Base-by-base conservation (phyloP, 2,888 invertebrate genomes). In the Hypselothyrea guttata region DNA sequence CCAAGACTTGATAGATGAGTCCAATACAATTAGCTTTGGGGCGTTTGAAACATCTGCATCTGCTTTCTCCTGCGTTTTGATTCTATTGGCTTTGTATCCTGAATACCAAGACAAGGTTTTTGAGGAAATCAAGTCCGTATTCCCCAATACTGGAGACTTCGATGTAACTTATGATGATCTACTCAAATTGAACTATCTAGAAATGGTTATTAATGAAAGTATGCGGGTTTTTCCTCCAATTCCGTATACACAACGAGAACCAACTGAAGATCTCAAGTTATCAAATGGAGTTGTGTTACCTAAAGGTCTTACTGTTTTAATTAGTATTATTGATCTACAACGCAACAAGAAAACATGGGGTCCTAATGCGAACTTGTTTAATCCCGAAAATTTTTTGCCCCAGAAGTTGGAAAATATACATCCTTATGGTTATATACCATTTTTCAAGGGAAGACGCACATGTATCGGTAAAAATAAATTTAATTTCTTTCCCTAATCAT, bases 381-480 rank as follows among this genome's bases (percentile, higher is more conserved):
- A 89, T 75, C 89, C 89, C 0, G 85, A 88, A 9, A 73, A 89
- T 49, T 89, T 88, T 55, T 52, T 86, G 11, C 88, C 88, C 0
- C 69, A 81, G 1, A 88, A 85, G 44, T 56, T 88, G 16, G 56
- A 67, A 1, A 68, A 56, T 0, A 84, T 82, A 4, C 88, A 89
- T 71, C 75, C 89, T 0, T 88, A 78, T 38, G 79, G 87, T 0
- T 88, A 71, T 46, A 84, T 89, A 52, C 89, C 89, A 0, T 89
- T 89, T 27, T 76, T 84, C 0, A 88, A 87, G 37, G 89, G 89
- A 2, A 69, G 79, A 9, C 67, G 89, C n/a, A 88, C 81, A 34
- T 89, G 89, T 52, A 86, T 88, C 41, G 87, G 88, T 86, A 48
- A 1, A 28, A 28, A 28, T n/a, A n/a, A n/a, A n/a, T n/a, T n/a